phyloP scores from a whole-genome alignment of 2,888 invertebrate genomes.

The Tolmerus cingulatus region DNA sequence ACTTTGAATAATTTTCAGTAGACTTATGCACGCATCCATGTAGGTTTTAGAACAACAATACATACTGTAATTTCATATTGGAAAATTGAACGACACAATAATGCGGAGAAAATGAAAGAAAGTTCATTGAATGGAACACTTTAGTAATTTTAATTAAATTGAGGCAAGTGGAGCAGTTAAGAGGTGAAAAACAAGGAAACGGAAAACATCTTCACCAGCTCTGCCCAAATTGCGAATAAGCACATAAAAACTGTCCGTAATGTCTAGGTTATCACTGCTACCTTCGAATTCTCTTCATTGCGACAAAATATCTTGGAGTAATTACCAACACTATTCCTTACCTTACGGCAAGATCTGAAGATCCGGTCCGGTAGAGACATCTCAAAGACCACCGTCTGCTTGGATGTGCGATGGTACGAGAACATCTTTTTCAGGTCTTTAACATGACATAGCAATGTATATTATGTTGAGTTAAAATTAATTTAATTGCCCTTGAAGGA shows the following conservation, averaged over 20 bases:
- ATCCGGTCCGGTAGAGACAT: neutral
- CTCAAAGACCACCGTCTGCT: neutral
- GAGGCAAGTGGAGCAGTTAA: neutral
- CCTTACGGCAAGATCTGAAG: neutral
- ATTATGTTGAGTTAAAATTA: neutral
- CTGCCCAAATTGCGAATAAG: neutral
- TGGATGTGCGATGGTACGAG: neutral
- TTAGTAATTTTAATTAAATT: neutral
- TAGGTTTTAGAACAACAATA: neutral
- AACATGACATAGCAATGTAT: neutral
- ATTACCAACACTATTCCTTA: neutral
- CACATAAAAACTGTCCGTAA: neutral
- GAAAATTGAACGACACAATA: neutral
- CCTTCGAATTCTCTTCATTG: neutral
- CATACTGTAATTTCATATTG: neutral
- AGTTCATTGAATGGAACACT: neutral
- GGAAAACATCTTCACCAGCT: neutral
- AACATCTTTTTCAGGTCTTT: neutral
- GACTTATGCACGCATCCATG: too few species aligned
- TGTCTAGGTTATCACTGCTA: neutral
- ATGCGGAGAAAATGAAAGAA: neutral
- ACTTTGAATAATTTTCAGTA: too few species aligned
- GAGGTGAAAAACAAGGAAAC: neutral
- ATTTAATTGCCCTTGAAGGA: neutral
- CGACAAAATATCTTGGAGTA: neutral